Evolutionary conservation across 2,113 vertebrate genomes (phyloP).

Genomic region (Tiliqua scincoides): DNA sequence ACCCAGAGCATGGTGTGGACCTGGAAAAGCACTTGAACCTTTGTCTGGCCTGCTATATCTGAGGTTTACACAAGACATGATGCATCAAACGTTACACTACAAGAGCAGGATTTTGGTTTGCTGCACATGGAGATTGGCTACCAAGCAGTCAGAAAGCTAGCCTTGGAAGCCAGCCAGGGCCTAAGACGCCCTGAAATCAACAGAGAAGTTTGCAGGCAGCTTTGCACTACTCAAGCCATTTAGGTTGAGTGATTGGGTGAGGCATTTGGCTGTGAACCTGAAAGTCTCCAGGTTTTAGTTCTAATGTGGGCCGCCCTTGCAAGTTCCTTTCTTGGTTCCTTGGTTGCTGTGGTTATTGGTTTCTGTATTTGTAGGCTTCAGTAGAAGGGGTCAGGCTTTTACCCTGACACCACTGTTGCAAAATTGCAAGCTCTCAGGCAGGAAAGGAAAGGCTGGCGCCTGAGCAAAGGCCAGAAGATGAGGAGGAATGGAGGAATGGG

Average conservation of each 20-base stretch:
- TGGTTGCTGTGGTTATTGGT: background rate
- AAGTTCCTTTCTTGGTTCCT: background rate
- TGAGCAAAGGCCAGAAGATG: accelerated
- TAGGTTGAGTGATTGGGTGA: background rate
- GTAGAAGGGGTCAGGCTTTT: background rate
- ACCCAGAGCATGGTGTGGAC: background rate
- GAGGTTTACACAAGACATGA: background rate
- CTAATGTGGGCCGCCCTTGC: too few species aligned
- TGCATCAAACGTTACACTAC: background rate
- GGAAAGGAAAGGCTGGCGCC: background rate
- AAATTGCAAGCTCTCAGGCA: background rate
- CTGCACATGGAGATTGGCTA: background rate
- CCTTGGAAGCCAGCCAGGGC: background rate
- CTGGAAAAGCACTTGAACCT: background rate
- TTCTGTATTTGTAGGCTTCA: background rate
- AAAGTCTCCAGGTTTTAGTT: background rate
- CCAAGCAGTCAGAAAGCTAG: background rate
- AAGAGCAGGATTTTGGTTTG: background rate
- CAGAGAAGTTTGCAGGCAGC: background rate
- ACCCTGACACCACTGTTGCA: background rate
- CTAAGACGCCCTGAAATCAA: background rate
- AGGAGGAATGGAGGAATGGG: background rate
- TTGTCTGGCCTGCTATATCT: background rate
- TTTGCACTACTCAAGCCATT: background rate
- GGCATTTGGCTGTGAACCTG: background rate